Conservation (phyloP, 2,113 vertebrate genomes). For the Conger conger region DNA sequence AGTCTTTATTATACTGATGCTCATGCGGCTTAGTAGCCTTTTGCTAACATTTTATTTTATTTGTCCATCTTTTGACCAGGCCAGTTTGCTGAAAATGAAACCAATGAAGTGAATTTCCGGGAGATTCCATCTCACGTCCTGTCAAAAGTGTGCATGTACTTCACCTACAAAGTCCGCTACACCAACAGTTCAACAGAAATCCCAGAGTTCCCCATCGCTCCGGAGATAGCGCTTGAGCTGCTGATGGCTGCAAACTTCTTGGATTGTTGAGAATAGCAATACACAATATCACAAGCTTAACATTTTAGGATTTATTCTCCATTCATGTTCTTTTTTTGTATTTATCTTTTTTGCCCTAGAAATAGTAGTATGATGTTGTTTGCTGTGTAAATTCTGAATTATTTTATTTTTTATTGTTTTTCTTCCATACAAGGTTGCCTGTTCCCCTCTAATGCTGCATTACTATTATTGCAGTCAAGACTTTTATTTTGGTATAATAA, state of each 20-base stretch:
- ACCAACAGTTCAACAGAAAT: constrained; percentile 84
- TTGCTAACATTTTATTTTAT: not conserved
- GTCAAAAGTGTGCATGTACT: constrained; percentile 86
- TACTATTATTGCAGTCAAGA: not conserved
- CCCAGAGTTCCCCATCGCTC: constrained; percentile 82
- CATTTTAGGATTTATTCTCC: constrained; percentile 7
- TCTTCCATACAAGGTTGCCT: not conserved
- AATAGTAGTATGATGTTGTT: not conserved
- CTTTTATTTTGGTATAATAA: constrained; percentile 28
- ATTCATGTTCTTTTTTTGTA: constrained; percentile 17
- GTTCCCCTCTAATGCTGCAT: not conserved
- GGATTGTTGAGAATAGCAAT: constrained; percentile 76
- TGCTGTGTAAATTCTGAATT: constrained; percentile 11
- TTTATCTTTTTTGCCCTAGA: constrained; percentile 21
- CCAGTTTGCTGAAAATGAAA: constrained; percentile 85
- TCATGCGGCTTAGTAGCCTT: not conserved
- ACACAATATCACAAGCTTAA: not conserved
- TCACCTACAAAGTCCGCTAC: constrained; percentile 84
- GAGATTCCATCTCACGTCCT: constrained; percentile 83
- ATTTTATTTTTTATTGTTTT: not conserved
- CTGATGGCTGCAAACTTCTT: constrained; percentile 87
- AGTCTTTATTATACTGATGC: no score
- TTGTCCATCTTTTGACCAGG: constrained; percentile 60
- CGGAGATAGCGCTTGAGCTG: constrained; percentile 84
- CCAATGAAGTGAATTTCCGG: constrained; percentile 83